Base-by-base conservation (phyloP, 2,113 vertebrate species). In the Nycticryphes semicollaris region DNA sequence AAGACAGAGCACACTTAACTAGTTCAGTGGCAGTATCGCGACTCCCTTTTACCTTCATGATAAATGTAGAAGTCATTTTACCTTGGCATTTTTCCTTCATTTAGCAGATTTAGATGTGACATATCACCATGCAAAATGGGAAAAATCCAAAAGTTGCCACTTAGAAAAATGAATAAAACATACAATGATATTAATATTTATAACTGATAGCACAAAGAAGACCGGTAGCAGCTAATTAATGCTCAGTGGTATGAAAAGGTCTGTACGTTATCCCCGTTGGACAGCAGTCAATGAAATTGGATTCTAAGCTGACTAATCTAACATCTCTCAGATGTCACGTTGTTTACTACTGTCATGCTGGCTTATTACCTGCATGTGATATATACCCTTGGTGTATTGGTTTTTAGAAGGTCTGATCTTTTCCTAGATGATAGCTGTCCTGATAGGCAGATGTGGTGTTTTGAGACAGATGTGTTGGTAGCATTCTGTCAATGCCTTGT, bases 171-270 rank as follows among this genome's bases (percentile, higher is more conserved):
- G 47, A 94, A 84, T 89, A 94, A 93, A 95, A 64, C 64, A 88
- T 83, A 51, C 21, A 37, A 14, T 43, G 9, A 19, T 70, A 92
- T 93, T 88, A 93, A 93, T 95, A 94, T 95, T 96, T 93, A 92
- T 92, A 92, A 60, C 54, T 63, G 35, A n/a, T 47, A 87, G 18
- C 60, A 91, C 72, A 84, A 81, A 84, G 54, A 90, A 23, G 50
- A 31, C 45, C 3, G 1, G 27, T 53, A 77, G 76, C 47, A 84
- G 76, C 41, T 96, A 92, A 92, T 90, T 93, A 95, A 91, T 84
- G 79, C 51, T 90, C 69, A 57, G 56, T 72, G 83, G 59, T 67
- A 68, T 60, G 86, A 81, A 84, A 87, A 89, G 64, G 48, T 88
- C 79, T 92, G 28, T 12, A 4, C 76, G 79, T 75, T 85, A 81